Conservation (phyloP, 2,888 invertebrate species). For the Sepioteuthis lessoniana region DNA sequence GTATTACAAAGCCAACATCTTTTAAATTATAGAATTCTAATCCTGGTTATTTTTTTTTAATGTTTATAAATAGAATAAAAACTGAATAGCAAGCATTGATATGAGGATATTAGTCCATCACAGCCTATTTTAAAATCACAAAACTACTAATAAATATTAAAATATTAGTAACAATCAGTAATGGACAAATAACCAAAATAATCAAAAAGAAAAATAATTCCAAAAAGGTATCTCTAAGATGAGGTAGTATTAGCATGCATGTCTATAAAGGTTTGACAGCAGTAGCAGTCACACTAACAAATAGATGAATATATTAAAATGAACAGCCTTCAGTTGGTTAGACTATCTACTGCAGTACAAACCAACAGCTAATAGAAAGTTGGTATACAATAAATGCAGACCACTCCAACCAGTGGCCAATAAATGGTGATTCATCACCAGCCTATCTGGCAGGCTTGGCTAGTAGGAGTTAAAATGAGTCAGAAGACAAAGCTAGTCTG, state of each 20-base stretch:
- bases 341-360: constrained; percentile 11
- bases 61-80: no score
- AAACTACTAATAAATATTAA: neutral
- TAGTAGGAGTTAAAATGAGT: constrained; percentile 23
- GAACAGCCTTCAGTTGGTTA: constrained; percentile 15
- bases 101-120: neutral
- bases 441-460: neutral
- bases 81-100: no score
- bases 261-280: neutral
- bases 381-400: neutral
- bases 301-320: neutral
- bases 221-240: neutral
- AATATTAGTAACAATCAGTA: neutral
- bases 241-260: neutral
- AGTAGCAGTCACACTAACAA: neutral
- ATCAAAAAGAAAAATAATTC: neutral
- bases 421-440: neutral
- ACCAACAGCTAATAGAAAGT: neutral
- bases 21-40: no score
- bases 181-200: neutral
- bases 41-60: no score
- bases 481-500: neutral
- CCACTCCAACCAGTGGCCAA: constrained; percentile 33
- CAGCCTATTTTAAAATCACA: neutral
- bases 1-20: neutral